phyloP scores from a whole-genome alignment of 2,797 vertebrate species.

The Otolemur crassicaudatus region DNA sequence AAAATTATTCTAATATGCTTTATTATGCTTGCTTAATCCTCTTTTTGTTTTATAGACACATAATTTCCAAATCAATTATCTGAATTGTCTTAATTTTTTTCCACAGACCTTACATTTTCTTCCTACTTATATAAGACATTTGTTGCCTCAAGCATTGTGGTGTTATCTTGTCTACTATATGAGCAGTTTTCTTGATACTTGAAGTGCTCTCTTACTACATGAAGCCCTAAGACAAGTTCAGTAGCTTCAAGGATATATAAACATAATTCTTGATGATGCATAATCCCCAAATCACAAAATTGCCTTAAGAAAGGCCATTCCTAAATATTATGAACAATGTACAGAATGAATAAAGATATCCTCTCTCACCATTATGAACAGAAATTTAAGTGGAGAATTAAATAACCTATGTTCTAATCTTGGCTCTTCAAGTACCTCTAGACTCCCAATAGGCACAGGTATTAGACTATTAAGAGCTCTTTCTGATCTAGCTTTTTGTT shows the following conservation, averaged over 20 bases:
- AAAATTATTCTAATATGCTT: background rate
- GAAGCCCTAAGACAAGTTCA: background rate
- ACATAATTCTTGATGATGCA: conserved; percentile 32
- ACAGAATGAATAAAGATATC: conserved; percentile 9
- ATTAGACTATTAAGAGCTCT: background rate
- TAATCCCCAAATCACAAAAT: conserved; percentile 16
- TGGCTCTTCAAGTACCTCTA: background rate
- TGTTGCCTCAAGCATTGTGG: background rate
- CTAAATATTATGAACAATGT: conserved; percentile 22
- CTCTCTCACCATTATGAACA: conserved; percentile 15
- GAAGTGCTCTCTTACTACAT: background rate
- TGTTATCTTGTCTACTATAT: background rate
- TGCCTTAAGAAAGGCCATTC: background rate
- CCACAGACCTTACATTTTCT: background rate
- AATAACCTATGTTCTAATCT: background rate
- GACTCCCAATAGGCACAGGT: background rate
- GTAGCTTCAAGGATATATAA: conserved; percentile 12
- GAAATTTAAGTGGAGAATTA: conserved; percentile 5
- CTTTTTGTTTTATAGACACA: conserved; percentile 2
- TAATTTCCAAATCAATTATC: conserved; percentile 30
- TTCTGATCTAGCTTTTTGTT: background rate
- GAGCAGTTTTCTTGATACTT: background rate
- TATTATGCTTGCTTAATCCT: conserved; percentile 17
- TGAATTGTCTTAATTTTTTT: conserved; percentile 38
- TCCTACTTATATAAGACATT: background rate